Evolutionary conservation across 2,888 invertebrate genomes (phyloP).

Genomic region (Cheilosia vulpina): DNA sequence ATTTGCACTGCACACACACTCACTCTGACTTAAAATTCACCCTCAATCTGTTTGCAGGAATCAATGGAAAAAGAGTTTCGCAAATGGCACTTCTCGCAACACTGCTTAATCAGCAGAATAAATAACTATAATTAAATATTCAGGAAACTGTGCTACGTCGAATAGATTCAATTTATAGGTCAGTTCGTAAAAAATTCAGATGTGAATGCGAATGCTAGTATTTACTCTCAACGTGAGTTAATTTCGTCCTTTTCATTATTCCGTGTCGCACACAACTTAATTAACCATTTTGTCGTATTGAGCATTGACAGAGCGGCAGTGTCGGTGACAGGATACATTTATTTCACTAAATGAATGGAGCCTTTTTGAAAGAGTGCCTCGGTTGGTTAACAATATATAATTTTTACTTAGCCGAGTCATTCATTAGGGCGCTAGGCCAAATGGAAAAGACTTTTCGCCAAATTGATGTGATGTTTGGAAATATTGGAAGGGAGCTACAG

Average conservation of each 20-base stretch:
- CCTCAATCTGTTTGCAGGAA: too few relatives aligned
- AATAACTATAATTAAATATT: constrained; percentile 56
- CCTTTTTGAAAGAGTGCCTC: neutral
- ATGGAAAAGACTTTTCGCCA: neutral
- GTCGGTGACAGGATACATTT: constrained; percentile 41
- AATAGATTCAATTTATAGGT: constrained; percentile 39
- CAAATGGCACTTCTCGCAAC: constrained; percentile 1
- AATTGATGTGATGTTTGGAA: neutral
- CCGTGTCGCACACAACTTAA: constrained; percentile 34
- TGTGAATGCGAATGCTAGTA: neutral
- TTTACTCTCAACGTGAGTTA: constrained; percentile 28
- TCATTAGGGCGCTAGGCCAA: neutral
- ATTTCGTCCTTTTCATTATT: constrained; percentile 51
- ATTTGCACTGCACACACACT: too few relatives aligned
- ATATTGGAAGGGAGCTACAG: neutral
- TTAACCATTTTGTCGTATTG: constrained; percentile 47
- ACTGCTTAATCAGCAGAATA: constrained; percentile 53
- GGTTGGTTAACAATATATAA: neutral
- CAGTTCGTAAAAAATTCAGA: constrained; percentile 2
- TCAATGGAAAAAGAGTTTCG: too few relatives aligned
- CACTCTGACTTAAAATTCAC: too few relatives aligned
- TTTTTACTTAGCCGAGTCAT: neutral
- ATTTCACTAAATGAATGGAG: constrained; percentile 19
- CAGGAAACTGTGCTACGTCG: constrained; percentile 18
- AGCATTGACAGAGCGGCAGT: constrained; percentile 10